Conservation (phyloP, 1,140 invertebrate species). For the Polypedilum pembai region DNA sequence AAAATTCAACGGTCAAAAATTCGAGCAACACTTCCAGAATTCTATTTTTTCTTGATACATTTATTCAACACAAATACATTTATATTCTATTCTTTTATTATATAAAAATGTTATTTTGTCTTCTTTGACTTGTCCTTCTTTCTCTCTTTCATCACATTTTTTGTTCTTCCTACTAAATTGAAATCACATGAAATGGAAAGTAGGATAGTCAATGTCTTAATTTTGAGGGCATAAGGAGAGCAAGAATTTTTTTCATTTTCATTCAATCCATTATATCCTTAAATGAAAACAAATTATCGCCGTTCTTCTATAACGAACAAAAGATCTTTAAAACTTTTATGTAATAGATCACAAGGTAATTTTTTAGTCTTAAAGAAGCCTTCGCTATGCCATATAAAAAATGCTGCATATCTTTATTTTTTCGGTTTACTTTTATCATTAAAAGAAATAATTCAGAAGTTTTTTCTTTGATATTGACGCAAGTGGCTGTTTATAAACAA, state of each 20-base stretch:
- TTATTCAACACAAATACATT: too few relatives aligned
- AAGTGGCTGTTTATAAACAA: slow-evolving; percentile 11
- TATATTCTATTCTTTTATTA: neutral
- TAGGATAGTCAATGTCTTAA: slow-evolving; percentile 1
- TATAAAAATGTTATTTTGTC: slow-evolving; percentile 4
- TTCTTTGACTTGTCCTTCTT: neutral
- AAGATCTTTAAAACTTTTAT: neutral
- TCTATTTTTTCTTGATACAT: neutral
- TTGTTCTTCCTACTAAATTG: neutral
- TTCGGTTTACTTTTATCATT: too few relatives aligned
- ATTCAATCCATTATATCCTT: neutral
- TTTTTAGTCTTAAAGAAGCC: slow-evolving; percentile 11
- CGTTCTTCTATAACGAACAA: too few relatives aligned
- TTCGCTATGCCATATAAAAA: neutral
- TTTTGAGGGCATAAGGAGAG: neutral
- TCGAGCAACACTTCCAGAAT: too few relatives aligned
- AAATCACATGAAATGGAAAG: neutral
- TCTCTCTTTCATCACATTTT: neutral
- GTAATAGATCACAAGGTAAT: neutral
- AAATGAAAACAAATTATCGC: slow-evolving; percentile 1
- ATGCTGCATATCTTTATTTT: too few relatives aligned
- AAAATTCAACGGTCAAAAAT: too few relatives aligned
- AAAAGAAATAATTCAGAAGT: too few relatives aligned
- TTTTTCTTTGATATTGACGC: neutral
- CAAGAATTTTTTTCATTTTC: neutral